Base-by-base conservation (phyloP, 2,888 invertebrate genomes). In the Cryptocephalus moraei region DNA sequence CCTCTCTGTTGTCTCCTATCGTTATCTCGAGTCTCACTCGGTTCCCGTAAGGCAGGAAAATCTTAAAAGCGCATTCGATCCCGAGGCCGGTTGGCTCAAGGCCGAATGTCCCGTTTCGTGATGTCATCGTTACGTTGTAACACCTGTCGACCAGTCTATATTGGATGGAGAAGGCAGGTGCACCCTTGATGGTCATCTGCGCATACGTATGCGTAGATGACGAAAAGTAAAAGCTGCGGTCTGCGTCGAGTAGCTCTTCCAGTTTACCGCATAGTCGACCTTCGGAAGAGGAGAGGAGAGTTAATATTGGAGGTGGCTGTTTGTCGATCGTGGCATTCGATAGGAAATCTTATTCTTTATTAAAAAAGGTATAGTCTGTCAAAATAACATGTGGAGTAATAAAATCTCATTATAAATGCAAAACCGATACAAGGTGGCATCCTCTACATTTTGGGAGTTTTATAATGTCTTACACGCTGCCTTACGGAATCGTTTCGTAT, bases 131-230 rank as follows among this genome's bases (percentile, higher is more conserved):
- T 53, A 84, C 77, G 65, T 84, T 81, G 64, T 84, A 82, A 60
- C 85, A 86, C 64, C 80, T 79, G 69, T 85, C 84, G 49, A 84
- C 84, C 58, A 79, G 69, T 62, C 78, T 79, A 71, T 80, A 84
- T 58, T 72, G 73, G 59, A 82, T 74, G 65, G 78, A 75, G 74
- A 84, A 84, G 67, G 80, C 76, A 48, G 82, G 82, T 65, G 74
- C 74, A 51, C 80, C 81, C 60, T 78, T 78, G 47, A 81, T 68
- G 59, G 76, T 76, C 52, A 83, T 64, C 39, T 73, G 72, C 6
- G 76, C 76, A 8, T 61, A 49, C 10, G 50, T 49, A 22, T 6
- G 22, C 33, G 49, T 51, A 9, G 52, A 51, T 1, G 56, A 55
- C 32, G 76, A 74, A 46, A 78, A 78, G 65, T 84, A 82, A 41